phyloP scores from a whole-genome alignment of 2,888 invertebrate species.

The Zootermopsis nevadensis region DNA sequence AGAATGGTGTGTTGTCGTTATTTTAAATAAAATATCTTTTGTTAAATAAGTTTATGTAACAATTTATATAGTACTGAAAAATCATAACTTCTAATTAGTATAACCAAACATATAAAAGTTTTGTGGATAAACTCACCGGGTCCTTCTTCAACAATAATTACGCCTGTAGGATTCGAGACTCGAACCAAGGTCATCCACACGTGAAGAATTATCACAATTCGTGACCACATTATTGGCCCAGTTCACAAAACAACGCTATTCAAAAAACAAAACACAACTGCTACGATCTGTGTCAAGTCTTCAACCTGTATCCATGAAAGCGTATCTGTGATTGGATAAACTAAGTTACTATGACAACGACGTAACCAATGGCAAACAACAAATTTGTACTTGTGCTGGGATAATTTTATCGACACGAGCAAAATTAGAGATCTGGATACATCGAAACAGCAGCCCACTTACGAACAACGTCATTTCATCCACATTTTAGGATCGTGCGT shows the following conservation, averaged over 20 bases:
- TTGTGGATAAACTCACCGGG: slow-evolving; percentile 31
- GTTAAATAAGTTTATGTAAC: no score
- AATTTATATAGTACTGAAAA: no score
- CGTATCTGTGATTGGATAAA: slow-evolving; percentile 6
- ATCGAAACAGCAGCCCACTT: no score
- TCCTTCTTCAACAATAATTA: slow-evolving; percentile 48
- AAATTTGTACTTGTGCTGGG: no score
- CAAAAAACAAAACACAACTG: neutral
- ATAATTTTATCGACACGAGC: no score
- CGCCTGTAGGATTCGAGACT: neutral
- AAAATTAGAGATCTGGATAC: no score
- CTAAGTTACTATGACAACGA: neutral
- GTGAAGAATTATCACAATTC: neutral
- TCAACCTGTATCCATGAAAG: neutral
- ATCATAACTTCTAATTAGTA: no score
- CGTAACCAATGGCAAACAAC: neutral
- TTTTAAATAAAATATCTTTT: no score
- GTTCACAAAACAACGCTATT: neutral
- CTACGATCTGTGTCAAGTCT: slow-evolving; percentile 21
- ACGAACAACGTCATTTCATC: no score
- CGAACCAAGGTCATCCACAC: neutral
- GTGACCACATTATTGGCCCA: neutral
- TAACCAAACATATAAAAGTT: no score
- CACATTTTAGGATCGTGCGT: no score
- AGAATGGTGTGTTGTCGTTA: no score